These are phyloP conservation scores for Cybosia mesomella DNA, from an alignment of 2,888 invertebrate species.

Conservation along the genomic window DNA sequence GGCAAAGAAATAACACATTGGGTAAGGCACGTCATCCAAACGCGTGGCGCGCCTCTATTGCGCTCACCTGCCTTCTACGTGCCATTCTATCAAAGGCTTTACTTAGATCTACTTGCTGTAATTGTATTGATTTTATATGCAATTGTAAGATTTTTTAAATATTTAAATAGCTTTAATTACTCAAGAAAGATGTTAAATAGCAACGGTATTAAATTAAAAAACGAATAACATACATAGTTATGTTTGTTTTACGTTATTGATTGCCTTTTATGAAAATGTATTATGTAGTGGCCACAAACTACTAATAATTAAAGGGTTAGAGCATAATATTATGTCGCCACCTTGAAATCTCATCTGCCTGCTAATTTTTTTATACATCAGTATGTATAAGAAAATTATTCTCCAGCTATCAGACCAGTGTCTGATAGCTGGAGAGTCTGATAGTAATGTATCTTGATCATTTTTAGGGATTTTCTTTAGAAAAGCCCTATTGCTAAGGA, in stretches of 20 bases:
- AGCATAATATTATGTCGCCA: no score
- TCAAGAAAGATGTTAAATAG: neutral
- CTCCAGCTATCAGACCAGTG: no score
- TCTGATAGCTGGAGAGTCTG: no score
- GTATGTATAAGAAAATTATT: no score
- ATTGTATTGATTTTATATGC: slow-evolving; percentile 7
- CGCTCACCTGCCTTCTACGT: slow-evolving; percentile 60
- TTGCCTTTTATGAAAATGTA: no score
- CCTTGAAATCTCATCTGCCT: no score
- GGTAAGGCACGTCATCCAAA: slow-evolving; percentile 61
- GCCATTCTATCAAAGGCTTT: slow-evolving; percentile 64
- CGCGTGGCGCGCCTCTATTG: slow-evolving; percentile 61
- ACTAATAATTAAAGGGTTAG: no score
- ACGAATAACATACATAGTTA: neutral
- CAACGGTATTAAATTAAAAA: slow-evolving; percentile 3
- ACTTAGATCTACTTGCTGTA: slow-evolving; percentile 50
- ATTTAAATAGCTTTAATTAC: neutral
- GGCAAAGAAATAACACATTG: slow-evolving; percentile 60
- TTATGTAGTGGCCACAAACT: neutral
- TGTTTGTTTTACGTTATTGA: neutral
- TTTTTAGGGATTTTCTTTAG: no score
- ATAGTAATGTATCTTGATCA: no score
- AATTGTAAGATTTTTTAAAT: neutral
- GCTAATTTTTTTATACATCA: no score
- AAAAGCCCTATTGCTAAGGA: no score